phyloP scores from a whole-genome alignment of 2,888 invertebrate genomes.

The Sminthurides aquaticus region DNA sequence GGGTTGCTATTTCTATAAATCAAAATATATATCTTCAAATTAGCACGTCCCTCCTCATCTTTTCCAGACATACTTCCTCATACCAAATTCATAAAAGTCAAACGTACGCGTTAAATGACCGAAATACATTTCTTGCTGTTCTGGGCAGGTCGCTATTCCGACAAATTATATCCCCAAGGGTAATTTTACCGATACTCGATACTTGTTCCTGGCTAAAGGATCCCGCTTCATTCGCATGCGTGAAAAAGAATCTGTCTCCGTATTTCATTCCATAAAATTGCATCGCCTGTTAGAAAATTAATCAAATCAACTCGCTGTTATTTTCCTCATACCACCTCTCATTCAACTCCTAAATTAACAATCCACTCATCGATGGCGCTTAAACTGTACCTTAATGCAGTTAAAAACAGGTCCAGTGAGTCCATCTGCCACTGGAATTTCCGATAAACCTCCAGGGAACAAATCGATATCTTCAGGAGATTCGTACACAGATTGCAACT shows the following conservation, averaged over 20 bases:
- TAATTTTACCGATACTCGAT: slow-evolving; percentile 18
- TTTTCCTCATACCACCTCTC: too few species aligned
- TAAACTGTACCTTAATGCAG: slow-evolving; percentile 65
- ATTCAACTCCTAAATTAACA: too few species aligned
- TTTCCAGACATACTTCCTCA: too few species aligned
- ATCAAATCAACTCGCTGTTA: too few species aligned
- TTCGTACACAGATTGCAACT: slow-evolving; percentile 26
- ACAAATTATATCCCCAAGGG: slow-evolving; percentile 37
- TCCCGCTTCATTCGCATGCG: slow-evolving; percentile 28
- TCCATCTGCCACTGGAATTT: slow-evolving; percentile 68
- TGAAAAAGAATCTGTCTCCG: slow-evolving; percentile 39
- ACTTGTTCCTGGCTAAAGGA: slow-evolving; percentile 26
- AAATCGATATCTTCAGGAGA: slow-evolving; percentile 64
- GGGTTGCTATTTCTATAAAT: not conserved
- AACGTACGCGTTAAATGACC: slow-evolving; percentile 13
- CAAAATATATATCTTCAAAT: too few species aligned
- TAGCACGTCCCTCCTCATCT: too few species aligned
- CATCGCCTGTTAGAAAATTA: too few species aligned
- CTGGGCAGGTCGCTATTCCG: slow-evolving; percentile 29
- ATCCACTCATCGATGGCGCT: too few species aligned
- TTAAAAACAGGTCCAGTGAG: slow-evolving; percentile 80
- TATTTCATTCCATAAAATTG: slow-evolving; percentile 32
- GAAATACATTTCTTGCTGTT: slow-evolving; percentile 31
- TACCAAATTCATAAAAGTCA: too few species aligned
- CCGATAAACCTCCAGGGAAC: slow-evolving; percentile 72